These are phyloP conservation scores for Octonoba sinensis DNA, from an alignment of 2,888 invertebrate genomes.

Conservation along the genomic window DNA sequence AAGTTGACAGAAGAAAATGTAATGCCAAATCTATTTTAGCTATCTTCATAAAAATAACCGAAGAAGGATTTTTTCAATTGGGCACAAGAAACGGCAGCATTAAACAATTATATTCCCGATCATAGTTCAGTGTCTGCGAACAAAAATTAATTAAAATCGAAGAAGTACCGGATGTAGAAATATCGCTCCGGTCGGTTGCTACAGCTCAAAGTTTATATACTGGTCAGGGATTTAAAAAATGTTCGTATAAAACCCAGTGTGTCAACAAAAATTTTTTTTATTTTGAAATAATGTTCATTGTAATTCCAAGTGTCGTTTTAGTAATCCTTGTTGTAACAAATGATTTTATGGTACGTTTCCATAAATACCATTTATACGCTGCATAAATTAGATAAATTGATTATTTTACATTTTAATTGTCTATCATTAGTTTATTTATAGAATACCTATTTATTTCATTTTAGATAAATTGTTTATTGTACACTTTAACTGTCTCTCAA, in stretches of 20 bases:
- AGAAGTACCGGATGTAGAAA: conserved; percentile 57
- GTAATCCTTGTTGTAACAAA: too few species aligned
- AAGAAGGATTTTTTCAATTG: too few species aligned
- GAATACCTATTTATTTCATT: too few species aligned
- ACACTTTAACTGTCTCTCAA: too few species aligned
- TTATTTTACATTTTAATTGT: conserved; percentile 44
- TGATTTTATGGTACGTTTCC: conserved; percentile 35
- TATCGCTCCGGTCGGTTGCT: conserved; percentile 52
- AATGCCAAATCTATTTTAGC: too few species aligned
- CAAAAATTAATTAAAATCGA: conserved; percentile 53
- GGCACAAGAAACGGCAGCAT: too few species aligned
- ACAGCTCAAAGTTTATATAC: conserved; percentile 52
- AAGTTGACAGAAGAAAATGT: too few species aligned
- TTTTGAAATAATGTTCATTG: too few species aligned
- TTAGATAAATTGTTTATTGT: too few species aligned
- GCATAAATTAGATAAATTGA: conserved; percentile 42
- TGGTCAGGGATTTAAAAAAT: conserved; percentile 52
- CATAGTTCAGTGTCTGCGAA: conserved; percentile 55
- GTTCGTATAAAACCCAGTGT: conserved; percentile 50
- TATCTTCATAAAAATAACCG: too few species aligned
- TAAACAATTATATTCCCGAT: conserved; percentile 59
- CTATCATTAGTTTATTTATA: too few species aligned
- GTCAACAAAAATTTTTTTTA: conserved; percentile 48
- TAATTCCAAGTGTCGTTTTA: too few species aligned
- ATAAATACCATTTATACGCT: conserved; percentile 45